A percentile compares a stretch with the other conserved stretches of the same genome.
phyloP scores from a whole-genome alignment of 2,888 invertebrate species.

The Pinctada fucata region DNA sequence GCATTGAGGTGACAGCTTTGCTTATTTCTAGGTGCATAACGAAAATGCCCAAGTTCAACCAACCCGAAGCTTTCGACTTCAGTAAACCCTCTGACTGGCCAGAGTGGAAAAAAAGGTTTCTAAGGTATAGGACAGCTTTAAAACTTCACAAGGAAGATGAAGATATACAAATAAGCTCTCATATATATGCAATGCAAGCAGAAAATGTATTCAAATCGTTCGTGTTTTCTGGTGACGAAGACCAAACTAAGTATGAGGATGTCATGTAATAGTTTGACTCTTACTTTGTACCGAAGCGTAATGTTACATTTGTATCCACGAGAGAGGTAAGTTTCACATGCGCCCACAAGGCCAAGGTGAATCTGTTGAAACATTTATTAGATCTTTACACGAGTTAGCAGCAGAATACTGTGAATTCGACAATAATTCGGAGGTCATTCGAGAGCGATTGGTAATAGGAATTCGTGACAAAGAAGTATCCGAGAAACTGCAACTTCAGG shows the following conservation, averaged over 20 bases:
- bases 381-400: conserved; percentile 34
- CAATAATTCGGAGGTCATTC: conserved; percentile 20
- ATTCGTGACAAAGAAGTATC: conserved; percentile 30
- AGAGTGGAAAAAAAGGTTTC: not conserved
- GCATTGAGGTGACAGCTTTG: too few relatives aligned
- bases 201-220: conserved; percentile 30
- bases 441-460: conserved; percentile 35
- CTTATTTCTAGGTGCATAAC: too few relatives aligned
- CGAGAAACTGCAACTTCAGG: conserved; percentile 29
- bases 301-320: too few relatives aligned
- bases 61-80: too few relatives aligned
- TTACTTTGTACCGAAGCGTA: conserved; percentile 27
- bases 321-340: conserved; percentile 25
- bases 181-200: conserved; percentile 35
- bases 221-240: conserved; percentile 15
- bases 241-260: conserved; percentile 27
- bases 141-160: conserved; percentile 25
- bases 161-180: conserved; percentile 30
- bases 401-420: conserved; percentile 35
- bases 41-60: conserved; percentile 3
- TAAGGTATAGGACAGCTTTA: conserved; percentile 19
- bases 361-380: conserved; percentile 29
- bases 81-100: too few relatives aligned
- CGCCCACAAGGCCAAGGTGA: conserved; percentile 23
- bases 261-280: conserved; percentile 33